phyloP scores from a whole-genome alignment of 2,797 vertebrate species.

The Diplodus puntazzo region DNA sequence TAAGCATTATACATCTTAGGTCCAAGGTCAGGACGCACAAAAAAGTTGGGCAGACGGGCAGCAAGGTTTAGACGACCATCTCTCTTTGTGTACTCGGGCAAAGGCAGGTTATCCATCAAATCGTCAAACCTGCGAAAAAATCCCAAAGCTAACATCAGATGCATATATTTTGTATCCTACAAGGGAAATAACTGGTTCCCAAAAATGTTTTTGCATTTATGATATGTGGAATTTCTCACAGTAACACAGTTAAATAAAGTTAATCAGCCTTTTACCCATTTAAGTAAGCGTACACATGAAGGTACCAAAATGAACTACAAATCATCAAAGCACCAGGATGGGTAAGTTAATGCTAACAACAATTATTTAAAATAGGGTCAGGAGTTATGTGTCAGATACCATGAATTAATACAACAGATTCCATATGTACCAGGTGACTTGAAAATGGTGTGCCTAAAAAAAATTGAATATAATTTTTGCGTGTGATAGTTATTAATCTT shows the following conservation, averaged over 20 bases:
- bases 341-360: background rate
- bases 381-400: background rate
- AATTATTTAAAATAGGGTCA: too few relatives aligned
- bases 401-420: background rate
- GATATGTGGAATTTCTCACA: too few relatives aligned
- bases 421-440: background rate
- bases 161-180: background rate
- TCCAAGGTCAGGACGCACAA: constrained; percentile 97
- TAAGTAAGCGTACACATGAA: background rate
- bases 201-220: background rate
- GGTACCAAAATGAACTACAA: background rate
- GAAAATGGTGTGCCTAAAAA: background rate
- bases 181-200: background rate
- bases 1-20: constrained; percentile 99
- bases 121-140: constrained; percentile 91
- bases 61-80: constrained; percentile 98
- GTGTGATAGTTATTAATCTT: background rate
- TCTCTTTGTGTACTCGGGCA: constrained; percentile 99
- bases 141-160: background rate
- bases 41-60: constrained; percentile 97
- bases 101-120: constrained; percentile 97
- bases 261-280: background rate
- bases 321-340: background rate
- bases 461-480: background rate
- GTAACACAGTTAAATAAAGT: background rate